Evolutionary conservation across 1,140 invertebrate genomes (phyloP).

Genomic region (Homarus americanus): DNA sequence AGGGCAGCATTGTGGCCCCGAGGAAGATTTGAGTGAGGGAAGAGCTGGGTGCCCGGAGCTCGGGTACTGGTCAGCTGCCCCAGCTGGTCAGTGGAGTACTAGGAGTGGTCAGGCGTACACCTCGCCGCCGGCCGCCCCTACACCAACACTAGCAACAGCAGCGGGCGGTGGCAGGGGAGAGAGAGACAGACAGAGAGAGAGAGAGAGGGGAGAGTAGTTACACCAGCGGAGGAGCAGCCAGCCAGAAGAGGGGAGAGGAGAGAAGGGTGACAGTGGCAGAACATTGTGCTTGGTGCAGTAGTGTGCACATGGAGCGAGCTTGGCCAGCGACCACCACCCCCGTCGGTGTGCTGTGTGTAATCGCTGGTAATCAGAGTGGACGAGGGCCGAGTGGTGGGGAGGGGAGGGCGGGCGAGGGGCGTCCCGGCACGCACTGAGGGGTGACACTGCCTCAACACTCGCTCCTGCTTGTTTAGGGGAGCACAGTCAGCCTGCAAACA

Average conservation of each 20-base stretch:
- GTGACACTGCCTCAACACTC: slow-evolving; percentile 67
- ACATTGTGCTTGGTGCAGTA: slow-evolving; percentile 48
- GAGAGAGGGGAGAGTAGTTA: slow-evolving; percentile 28
- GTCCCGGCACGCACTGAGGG: slow-evolving; percentile 48
- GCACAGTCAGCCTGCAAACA: slow-evolving; percentile 67
- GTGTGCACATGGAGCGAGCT: slow-evolving; percentile 21
- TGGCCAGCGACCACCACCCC: slow-evolving; percentile 26
- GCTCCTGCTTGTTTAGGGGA: slow-evolving; percentile 65
- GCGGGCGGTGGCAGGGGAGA: neutral
- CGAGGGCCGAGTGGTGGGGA: slow-evolving; percentile 50
- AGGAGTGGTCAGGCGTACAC: slow-evolving; percentile 24
- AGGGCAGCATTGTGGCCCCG: slow-evolving; percentile 1
- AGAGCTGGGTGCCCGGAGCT: neutral
- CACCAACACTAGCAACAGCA: slow-evolving; percentile 10
- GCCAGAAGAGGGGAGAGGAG: neutral
- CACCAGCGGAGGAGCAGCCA: neutral
- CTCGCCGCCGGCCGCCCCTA: neutral
- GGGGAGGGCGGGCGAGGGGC: slow-evolving; percentile 43
- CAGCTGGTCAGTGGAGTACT: slow-evolving; percentile 32
- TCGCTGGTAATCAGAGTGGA: slow-evolving; percentile 68
- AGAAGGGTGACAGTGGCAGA: slow-evolving; percentile 48
- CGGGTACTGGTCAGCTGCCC: slow-evolving; percentile 14
- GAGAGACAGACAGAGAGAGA: neutral
- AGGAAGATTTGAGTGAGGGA: neutral
- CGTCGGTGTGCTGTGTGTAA: slow-evolving; percentile 54